Percentiles rank a stretch among this genome's conserved stretches.
These are phyloP conservation scores for Archilochus colubris DNA, from an alignment of 2,113 vertebrate genomes.

Conservation along the genomic window DNA sequence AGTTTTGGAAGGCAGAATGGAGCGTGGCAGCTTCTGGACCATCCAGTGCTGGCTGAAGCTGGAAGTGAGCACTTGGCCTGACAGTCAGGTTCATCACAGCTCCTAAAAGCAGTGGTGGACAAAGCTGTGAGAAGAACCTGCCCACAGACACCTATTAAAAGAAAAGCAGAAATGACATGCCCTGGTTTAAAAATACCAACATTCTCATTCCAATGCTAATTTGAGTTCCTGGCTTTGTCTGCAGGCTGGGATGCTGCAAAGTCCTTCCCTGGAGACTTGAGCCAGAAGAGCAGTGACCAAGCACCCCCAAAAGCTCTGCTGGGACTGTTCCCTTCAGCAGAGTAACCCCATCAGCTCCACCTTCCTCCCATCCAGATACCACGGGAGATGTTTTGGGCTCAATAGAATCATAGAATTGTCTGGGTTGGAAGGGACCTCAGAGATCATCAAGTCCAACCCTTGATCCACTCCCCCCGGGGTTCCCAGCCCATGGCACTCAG, in stretches of 20 bases:
- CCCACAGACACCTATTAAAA: slow-evolving; percentile 19
- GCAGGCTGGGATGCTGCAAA: neutral
- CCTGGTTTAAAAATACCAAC: slow-evolving; percentile 21
- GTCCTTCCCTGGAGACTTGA: neutral
- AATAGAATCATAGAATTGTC: neutral
- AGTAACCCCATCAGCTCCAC: neutral
- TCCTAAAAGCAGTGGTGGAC: neutral
- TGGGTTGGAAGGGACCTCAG: too few species aligned
- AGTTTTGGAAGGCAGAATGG: neutral
- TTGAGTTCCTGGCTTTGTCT: neutral
- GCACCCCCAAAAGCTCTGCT: neutral
- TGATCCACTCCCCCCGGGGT: too few species aligned
- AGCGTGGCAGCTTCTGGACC: neutral
- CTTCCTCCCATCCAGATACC: neutral
- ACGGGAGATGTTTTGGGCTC: neutral
- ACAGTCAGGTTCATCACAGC: accelerated
- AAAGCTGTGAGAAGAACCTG: neutral
- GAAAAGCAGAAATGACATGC: neutral
- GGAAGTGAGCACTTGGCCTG: neutral
- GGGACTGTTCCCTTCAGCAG: neutral
- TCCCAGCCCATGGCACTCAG: too few species aligned
- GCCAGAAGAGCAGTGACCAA: neutral
- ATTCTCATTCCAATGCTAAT: slow-evolving; percentile 12
- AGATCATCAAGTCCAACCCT: too few species aligned
- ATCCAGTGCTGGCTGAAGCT: accelerated